phyloP scores from a whole-genome alignment of 2,888 invertebrate species.

The Scelioninae gen. 2 region DNA sequence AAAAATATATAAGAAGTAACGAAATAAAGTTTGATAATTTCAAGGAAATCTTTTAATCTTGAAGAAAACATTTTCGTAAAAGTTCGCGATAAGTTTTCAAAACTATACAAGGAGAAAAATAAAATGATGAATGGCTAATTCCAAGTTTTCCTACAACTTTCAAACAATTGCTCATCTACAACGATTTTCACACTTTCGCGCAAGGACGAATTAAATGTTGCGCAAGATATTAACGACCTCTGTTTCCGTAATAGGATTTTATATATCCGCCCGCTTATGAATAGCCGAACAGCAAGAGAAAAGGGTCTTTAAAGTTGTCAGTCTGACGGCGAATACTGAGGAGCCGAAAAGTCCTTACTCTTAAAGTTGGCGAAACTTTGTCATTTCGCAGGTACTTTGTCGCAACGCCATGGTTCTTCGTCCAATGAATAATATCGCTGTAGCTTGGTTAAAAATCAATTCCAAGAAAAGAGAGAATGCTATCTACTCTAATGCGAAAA shows the following conservation, averaged over 20 bases:
- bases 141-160: background rate
- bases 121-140: slow-evolving; percentile 16
- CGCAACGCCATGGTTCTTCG: slow-evolving; percentile 36
- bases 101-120: background rate
- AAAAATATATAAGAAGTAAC: too few relatives aligned
- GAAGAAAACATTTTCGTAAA: too few relatives aligned
- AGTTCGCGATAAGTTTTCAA: too few relatives aligned
- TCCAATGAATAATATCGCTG: slow-evolving; percentile 60
- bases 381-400: slow-evolving; percentile 58
- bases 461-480: slow-evolving; percentile 31
- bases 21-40: too few relatives aligned
- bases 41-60: too few relatives aligned
- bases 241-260: slow-evolving; percentile 65
- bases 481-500: slow-evolving; percentile 36
- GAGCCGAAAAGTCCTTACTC: slow-evolving; percentile 53
- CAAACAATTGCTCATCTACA: slow-evolving; percentile 32
- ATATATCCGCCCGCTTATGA: slow-evolving; percentile 63
- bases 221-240: slow-evolving; percentile 69
- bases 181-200: slow-evolving; percentile 12
- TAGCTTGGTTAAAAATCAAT: slow-evolving; percentile 56
- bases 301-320: slow-evolving; percentile 53
- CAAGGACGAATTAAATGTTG: slow-evolving; percentile 66
- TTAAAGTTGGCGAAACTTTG: slow-evolving; percentile 58
- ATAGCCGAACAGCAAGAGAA: slow-evolving; percentile 33
- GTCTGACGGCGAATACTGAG: slow-evolving; percentile 58